Percentiles rank a stretch among this genome's conserved stretches.
Evolutionary conservation across 2,888 invertebrate genomes (phyloP).

Genomic region (Sphecodes monilicornis): DNA sequence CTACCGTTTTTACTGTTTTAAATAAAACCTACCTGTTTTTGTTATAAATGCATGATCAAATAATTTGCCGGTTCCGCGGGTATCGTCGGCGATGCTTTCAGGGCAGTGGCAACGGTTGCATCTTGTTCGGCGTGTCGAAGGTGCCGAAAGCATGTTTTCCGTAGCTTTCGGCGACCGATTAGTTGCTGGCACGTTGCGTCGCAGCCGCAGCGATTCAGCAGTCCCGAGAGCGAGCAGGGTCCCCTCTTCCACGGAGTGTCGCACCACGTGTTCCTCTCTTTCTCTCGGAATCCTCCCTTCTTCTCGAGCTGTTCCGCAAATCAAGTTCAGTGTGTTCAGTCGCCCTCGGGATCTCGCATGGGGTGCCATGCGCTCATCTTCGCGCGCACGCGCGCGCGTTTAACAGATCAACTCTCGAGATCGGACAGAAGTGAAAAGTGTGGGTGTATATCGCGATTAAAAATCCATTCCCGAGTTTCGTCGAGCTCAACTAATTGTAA

Average conservation of each 20-base stretch:
- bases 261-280: constrained; percentile 60
- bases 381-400: not conserved
- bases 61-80: not conserved
- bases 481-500: not conserved
- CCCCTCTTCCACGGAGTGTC: constrained; percentile 40
- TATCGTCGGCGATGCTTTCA: not conserved
- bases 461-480: not conserved
- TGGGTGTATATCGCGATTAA: not conserved
- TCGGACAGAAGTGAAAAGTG: not conserved
- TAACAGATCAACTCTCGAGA: not conserved
- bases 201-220: not conserved
- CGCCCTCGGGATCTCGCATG: constrained; percentile 47
- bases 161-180: not conserved
- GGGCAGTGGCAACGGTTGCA: not conserved
- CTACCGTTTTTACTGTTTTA: too few relatives aligned
- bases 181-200: not conserved
- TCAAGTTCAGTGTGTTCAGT: constrained; percentile 63
- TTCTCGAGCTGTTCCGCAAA: constrained; percentile 50
- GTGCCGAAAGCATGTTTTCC: not conserved
- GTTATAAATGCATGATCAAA: not conserved
- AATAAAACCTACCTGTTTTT: too few relatives aligned
- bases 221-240: not conserved
- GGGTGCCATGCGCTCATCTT: not conserved
- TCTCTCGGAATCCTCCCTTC: constrained; percentile 48
- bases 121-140: not conserved